phyloP scores from a whole-genome alignment of 2,888 invertebrate genomes.

The Ectropis crepuscularia region DNA sequence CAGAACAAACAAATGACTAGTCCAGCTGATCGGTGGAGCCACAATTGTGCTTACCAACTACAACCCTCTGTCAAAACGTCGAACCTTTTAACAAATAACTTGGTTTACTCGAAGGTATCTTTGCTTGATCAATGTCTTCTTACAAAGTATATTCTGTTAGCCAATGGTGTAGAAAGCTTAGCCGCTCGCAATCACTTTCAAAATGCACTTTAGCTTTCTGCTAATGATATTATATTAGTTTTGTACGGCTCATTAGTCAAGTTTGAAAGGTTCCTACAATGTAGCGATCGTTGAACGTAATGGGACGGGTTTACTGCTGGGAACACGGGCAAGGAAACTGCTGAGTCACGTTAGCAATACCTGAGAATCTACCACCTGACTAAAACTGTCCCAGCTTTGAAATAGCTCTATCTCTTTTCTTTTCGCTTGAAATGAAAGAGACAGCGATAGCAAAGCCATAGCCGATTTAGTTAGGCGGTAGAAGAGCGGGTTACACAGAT shows the following conservation, averaged over 20 bases:
- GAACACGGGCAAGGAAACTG: neutral
- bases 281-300: conserved; percentile 1
- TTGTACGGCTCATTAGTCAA: conserved; percentile 3
- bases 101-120: neutral
- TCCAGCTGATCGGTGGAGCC: too few species aligned
- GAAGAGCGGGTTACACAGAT: too few species aligned
- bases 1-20: too few species aligned
- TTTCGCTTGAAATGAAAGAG: too few species aligned
- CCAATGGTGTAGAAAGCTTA: conserved; percentile 26
- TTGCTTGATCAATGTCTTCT: too few species aligned
- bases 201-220: conserved; percentile 26
- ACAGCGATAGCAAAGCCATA: too few species aligned
- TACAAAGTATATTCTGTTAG: neutral
- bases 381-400: too few species aligned
- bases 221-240: conserved; percentile 24
- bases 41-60: too few species aligned
- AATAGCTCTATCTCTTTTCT: too few species aligned
- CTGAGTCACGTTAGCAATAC: neutral
- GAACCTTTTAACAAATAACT: neutral
- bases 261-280: conserved; percentile 15
- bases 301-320: neutral
- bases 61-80: too few species aligned
- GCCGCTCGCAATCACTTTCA: conserved; percentile 26
- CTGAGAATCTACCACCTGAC: too few species aligned
- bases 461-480: too few species aligned